Conservation (phyloP, 2,113 vertebrate species). For the Atractosteus spatula region DNA sequence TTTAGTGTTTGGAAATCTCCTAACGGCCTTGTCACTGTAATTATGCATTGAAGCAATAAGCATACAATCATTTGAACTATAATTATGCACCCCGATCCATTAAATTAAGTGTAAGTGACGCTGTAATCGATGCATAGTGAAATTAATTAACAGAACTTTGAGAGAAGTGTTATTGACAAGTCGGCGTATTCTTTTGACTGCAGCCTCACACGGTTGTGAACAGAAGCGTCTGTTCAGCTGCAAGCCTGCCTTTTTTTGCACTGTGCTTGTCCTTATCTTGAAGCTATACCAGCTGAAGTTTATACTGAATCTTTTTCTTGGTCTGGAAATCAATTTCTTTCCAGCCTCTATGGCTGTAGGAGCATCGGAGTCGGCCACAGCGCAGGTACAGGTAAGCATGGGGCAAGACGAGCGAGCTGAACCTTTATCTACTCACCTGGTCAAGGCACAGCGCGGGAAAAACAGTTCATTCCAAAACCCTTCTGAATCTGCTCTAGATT, state of each 20-base stretch:
- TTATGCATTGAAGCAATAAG: not conserved
- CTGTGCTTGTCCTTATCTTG: not conserved
- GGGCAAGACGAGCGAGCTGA: too few species aligned
- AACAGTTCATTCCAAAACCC: too few species aligned
- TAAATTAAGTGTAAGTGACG: not conserved
- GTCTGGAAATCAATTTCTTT: not conserved
- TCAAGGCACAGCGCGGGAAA: too few species aligned
- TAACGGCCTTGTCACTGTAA: constrained; percentile 6
- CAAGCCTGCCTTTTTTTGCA: not conserved
- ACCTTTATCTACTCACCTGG: too few species aligned
- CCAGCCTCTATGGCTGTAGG: not conserved
- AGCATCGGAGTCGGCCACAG: too few species aligned
- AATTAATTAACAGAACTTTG: constrained; percentile 14
- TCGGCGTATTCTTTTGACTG: not conserved
- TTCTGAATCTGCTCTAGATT: too few species aligned
- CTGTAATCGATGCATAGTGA: constrained; percentile 1
- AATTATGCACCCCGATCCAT: constrained; percentile 16
- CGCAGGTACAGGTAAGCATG: too few species aligned
- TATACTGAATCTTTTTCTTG: not conserved
- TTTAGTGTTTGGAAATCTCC: not conserved
- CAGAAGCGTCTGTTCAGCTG: not conserved
- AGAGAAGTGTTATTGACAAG: constrained; percentile 15
- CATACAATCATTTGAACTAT: not conserved
- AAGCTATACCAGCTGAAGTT: not conserved
- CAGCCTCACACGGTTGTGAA: not conserved